phyloP scores from a whole-genome alignment of 2,797 vertebrate genomes.

The Pelochelys cantorii region DNA sequence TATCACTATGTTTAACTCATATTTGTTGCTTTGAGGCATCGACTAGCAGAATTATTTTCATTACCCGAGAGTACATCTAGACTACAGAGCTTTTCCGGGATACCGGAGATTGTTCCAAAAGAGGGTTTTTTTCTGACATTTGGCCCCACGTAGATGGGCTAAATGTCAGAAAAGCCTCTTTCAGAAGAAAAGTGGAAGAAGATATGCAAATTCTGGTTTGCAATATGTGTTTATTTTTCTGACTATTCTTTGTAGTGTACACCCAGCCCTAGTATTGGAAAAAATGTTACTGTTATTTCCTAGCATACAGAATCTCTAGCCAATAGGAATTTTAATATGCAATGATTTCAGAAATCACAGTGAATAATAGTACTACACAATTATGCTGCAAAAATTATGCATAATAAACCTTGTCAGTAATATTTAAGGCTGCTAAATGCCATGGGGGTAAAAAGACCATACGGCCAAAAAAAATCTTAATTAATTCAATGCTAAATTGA shows the following conservation, averaged over 20 bases:
- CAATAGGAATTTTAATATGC: not conserved
- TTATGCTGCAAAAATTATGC: not conserved
- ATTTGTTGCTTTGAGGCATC: not conserved
- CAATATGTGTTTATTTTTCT: no score
- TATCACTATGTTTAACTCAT: not conserved
- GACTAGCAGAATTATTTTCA: not conserved
- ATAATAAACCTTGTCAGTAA: not conserved
- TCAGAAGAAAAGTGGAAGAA: no score
- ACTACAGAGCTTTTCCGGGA: no score
- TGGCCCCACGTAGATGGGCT: no score
- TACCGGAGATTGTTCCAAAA: no score
- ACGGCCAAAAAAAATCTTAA: not conserved
- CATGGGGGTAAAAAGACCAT: not conserved
- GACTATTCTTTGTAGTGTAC: no score
- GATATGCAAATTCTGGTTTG: no score
- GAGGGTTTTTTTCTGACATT: no score
- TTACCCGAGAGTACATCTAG: no score
- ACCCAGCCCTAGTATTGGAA: not conserved
- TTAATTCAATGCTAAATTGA: not conserved
- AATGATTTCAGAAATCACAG: not conserved
- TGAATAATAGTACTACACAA: not conserved
- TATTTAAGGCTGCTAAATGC: not conserved
- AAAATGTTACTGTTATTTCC: not conserved
- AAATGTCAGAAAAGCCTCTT: no score
- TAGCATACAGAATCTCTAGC: not conserved